A percentile compares a stretch with the other conserved stretches of the same genome.
phyloP scores from a whole-genome alignment of 2,113 vertebrate genomes.

The Nibea albiflora region DNA sequence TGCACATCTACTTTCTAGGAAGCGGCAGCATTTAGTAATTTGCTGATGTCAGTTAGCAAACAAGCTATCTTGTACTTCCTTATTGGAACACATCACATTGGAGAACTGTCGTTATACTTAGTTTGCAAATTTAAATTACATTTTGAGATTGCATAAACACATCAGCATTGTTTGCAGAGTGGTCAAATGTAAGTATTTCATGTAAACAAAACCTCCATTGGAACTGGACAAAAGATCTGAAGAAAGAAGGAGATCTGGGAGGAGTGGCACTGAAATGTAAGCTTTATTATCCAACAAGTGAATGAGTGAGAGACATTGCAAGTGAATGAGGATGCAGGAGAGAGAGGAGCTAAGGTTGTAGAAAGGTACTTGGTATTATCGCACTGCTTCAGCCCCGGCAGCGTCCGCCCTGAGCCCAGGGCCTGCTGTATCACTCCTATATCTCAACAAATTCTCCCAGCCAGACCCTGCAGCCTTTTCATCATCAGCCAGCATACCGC shows the following conservation, averaged over 20 bases:
- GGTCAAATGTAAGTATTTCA: no score
- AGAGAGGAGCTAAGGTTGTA: slow-evolving; percentile 37
- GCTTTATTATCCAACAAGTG: slow-evolving; percentile 43
- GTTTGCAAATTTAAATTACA: no score
- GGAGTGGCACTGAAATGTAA: neutral
- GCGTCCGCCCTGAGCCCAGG: slow-evolving; percentile 1
- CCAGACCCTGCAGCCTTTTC: slow-evolving; percentile 58
- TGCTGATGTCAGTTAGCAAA: no score
- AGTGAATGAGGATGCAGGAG: slow-evolving; percentile 6
- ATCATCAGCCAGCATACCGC: slow-evolving; percentile 56
- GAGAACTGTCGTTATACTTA: no score
- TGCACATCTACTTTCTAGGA: no score
- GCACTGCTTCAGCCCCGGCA: slow-evolving; percentile 46
- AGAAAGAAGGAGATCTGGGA: neutral
- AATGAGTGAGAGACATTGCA: slow-evolving; percentile 13
- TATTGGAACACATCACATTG: no score
- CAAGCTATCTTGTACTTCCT: no score
- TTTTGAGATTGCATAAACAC: no score
- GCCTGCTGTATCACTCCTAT: slow-evolving; percentile 51
- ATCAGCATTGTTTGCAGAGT: no score
- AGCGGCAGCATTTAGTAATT: no score
- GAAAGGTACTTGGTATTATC: slow-evolving; percentile 64
- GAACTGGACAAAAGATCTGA: neutral
- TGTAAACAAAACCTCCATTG: neutral
- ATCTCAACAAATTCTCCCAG: slow-evolving; percentile 59